A percentile compares a stretch with the other conserved stretches of the same genome.
These are phyloP conservation scores for Clarias macrocephalus DNA, from an alignment of 2,113 vertebrate genomes.

Conservation along the genomic window DNA sequence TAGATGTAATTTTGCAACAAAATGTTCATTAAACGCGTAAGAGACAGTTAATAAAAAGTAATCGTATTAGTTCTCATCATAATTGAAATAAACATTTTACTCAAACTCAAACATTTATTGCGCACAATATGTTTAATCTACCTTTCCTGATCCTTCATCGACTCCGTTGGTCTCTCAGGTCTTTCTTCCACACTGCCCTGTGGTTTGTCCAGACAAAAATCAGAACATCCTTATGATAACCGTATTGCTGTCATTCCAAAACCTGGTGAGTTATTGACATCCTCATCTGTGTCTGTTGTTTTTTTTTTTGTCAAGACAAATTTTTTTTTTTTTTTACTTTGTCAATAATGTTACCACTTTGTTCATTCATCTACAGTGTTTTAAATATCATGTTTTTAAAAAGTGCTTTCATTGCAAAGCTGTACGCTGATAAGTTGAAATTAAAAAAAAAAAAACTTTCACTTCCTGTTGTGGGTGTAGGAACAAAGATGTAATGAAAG, in stretches of 20 bases:
- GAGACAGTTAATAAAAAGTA: background rate
- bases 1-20: background rate
- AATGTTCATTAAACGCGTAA: background rate
- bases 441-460: background rate
- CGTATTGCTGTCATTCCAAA: conserved; percentile 52
- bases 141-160: background rate
- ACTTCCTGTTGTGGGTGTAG: conserved; percentile 46
- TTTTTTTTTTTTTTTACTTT: background rate
- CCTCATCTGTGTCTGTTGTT: background rate
- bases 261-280: conserved; percentile 47
- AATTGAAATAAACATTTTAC: background rate
- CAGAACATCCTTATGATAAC: conserved; percentile 62
- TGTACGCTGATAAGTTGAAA: conserved; percentile 7
- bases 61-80: background rate
- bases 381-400: conserved; percentile 29
- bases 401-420: background rate
- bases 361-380: background rate
- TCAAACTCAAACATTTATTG: background rate
- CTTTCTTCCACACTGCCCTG: conserved; percentile 27
- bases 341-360: background rate
- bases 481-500: conserved; percentile 19
- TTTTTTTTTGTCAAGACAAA: background rate
- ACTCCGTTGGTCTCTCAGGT: conserved; percentile 12
- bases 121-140: too few relatives aligned
- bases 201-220: conserved; percentile 35